Evolutionary conservation across 2,113 vertebrate species (phyloP), one percentile per base, ranked within the genome.

Genomic region (Rattus norvegicus): DNA sequence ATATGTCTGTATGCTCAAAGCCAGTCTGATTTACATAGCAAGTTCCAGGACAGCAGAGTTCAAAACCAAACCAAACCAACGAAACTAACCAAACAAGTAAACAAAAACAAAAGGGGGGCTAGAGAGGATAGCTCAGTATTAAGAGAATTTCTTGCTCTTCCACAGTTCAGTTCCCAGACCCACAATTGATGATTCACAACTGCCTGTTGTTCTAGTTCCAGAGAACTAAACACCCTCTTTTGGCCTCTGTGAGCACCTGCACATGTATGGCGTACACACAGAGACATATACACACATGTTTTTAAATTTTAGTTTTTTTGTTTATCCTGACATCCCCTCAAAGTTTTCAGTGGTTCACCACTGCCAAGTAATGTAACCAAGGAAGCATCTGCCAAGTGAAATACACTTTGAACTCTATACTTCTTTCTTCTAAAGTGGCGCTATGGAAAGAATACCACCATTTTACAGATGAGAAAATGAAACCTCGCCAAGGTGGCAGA

Each of bases 391-490:
- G 73, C 77, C 39, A 83, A 2, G 20, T 63, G 19, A 91, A 75
- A 76, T 28, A 33, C 33, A 70, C 49, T 93, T 70, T 75, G 9
- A 36, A n/a, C 30, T 92, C 75, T 61, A 91, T 89, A 19, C 36
- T 24, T 69, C 67, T 90, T 47, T 79, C 56, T 83, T 97, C 63
- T 84, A 88, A 94, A 65, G 92, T 59, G 39, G 20, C 43, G 43
- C 79, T n/a, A n/a, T n/a, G 36, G 33, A 81, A 22, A 54, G 49
- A 20, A 8, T 72, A 76, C 83, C 47, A 61, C 16, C 22, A 54
- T 47, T 84, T 91, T 70, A 94, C 20, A 91, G 65, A 80, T 54
- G 30, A 89, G 43, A 39, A 96, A 92, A 91, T 95, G 52, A 91
- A 97, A n/a, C 28, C 20, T 85, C 86, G 94, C 5, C 54, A 84